phyloP scores from a whole-genome alignment of 2,888 invertebrate genomes.

The Drosophila dives region DNA sequence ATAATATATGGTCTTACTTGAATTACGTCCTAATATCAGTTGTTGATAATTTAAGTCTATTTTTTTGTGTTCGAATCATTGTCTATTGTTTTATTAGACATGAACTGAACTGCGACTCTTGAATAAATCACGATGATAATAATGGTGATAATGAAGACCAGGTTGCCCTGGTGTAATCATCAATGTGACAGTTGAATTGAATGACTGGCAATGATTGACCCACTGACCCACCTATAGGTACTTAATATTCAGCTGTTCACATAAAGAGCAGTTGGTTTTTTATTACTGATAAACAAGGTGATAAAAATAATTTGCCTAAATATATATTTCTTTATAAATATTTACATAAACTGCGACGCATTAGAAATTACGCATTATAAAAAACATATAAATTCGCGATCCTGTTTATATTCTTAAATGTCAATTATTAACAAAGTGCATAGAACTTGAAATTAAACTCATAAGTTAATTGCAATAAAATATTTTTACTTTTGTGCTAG shows the following conservation, averaged over 20 bases:
- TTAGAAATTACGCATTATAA: conserved; percentile 70
- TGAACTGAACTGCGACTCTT: conserved; percentile 1
- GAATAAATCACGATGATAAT: conserved; percentile 12
- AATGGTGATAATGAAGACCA: conserved; percentile 4
- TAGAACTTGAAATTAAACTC: conserved; percentile 49
- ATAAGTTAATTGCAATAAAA: neutral
- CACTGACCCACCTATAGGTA: conserved; percentile 21
- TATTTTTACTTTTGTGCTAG: neutral
- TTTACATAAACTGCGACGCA: conserved; percentile 59
- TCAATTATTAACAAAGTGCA: conserved; percentile 55
- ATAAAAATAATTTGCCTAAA: conserved; percentile 62
- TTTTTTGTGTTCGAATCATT: neutral
- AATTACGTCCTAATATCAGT: neutral
- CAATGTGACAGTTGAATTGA: conserved; percentile 48
- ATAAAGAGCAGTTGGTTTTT: conserved; percentile 1
- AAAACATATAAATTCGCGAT: conserved; percentile 22
- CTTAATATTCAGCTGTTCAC: neutral
- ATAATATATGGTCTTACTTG: neutral
- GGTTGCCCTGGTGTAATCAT: conserved; percentile 27
- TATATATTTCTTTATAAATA: conserved; percentile 8
- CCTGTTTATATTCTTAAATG: conserved; percentile 25
- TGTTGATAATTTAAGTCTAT: neutral
- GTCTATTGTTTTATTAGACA: neutral
- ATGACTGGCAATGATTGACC: conserved; percentile 55
- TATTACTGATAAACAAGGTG: conserved; percentile 64